A percentile compares a stretch with the other conserved stretches of the same genome.
phyloP scores from a whole-genome alignment of 2,113 vertebrate species.

The Alosa alosa region DNA sequence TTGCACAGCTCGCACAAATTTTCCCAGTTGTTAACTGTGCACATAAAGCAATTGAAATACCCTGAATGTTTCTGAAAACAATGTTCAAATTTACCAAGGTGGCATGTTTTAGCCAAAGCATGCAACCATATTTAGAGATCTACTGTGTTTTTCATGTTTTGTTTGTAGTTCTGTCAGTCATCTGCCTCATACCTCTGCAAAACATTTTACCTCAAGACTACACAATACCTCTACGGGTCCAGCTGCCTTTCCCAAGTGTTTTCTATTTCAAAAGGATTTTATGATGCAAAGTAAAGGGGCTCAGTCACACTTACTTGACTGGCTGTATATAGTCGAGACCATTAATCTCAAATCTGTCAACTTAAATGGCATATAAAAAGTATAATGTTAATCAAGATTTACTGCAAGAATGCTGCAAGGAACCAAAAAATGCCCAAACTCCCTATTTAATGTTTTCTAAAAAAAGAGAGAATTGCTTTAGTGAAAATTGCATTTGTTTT shows the following conservation, averaged over 20 bases:
- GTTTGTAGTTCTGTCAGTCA: conserved; percentile 27
- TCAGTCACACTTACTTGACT: background rate
- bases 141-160: conserved; percentile 47
- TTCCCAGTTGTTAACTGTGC: conserved; percentile 56
- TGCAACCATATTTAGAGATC: conserved; percentile 49
- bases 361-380: background rate
- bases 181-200: conserved; percentile 40
- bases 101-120: conserved; percentile 44
- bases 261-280: conserved; percentile 24
- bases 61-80: conserved; percentile 53
- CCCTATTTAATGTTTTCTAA: background rate
- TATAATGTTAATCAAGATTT: background rate
- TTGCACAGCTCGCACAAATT: conserved; percentile 61
- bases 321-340: background rate
- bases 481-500: background rate
- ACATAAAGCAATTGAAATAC: conserved; percentile 48
- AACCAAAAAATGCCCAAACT: background rate
- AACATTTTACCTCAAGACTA: conserved; percentile 47
- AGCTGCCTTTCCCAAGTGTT: conserved; percentile 29
- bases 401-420: conserved; percentile 2
- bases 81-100: conserved; percentile 36
- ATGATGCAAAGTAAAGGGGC: background rate
- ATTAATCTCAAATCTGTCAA: background rate
- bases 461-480: conserved; percentile 1
- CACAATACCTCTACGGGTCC: conserved; percentile 35